Conservation (phyloP, 2,113 vertebrate species). For the Tupaia chinensis region DNA sequence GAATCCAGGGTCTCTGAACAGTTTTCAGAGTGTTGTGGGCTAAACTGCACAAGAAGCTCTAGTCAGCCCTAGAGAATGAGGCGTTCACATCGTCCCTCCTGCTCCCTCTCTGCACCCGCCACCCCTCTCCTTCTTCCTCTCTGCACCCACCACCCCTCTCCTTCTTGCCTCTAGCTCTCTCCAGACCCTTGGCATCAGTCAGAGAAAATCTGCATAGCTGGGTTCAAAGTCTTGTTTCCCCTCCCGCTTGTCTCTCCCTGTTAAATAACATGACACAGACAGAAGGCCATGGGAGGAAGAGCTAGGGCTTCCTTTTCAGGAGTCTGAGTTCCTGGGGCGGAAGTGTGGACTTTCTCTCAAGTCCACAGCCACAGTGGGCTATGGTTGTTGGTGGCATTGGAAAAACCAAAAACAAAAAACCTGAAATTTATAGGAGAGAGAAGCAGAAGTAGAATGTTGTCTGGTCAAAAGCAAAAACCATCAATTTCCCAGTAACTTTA, state of each 20-base stretch:
- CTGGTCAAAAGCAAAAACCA: background rate
- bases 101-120: accelerated
- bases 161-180: background rate
- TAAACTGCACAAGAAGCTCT: background rate
- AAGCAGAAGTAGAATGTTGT: background rate
- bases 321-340: background rate
- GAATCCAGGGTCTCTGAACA: background rate
- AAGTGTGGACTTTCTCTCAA: accelerated
- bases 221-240: slow-evolving; percentile 14
- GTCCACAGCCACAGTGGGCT: background rate
- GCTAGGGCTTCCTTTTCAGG: background rate
- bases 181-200: slow-evolving; percentile 72
- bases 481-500: background rate
- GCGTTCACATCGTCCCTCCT: background rate
- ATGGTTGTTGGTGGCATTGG: background rate
- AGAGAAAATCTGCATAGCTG: slow-evolving; percentile 74
- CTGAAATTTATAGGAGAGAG: background rate
- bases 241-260: slow-evolving; percentile 57
- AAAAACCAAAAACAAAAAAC: background rate
- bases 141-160: accelerated
- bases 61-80: background rate
- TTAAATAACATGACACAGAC: slow-evolving; percentile 20
- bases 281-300: background rate
- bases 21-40: background rate
- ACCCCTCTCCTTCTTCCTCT: background rate